These are phyloP conservation scores for Stegodyphus mimosarum DNA, from an alignment of 1,140 invertebrate species.

Conservation along the genomic window DNA sequence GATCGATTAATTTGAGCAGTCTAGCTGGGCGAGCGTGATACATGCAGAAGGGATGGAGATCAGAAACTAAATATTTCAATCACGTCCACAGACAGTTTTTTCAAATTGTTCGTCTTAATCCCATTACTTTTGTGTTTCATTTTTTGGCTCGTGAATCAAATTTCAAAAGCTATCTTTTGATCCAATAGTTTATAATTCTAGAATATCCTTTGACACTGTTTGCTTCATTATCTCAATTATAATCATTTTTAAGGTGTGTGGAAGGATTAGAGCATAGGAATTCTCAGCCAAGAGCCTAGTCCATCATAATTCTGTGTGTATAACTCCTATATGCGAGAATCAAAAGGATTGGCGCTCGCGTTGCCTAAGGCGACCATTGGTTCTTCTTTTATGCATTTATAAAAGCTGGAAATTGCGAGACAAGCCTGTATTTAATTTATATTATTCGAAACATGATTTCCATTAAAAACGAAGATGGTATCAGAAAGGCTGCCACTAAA, in stretches of 20 bases:
- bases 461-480: conserved; percentile 31
- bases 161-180: not conserved
- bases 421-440: conserved; percentile 14
- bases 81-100: not conserved
- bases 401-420: conserved; percentile 17
- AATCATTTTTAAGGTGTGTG: conserved; percentile 51
- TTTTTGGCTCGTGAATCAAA: not conserved
- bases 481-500: not conserved
- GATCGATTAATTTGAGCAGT: not conserved
- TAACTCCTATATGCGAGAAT: not conserved
- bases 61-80: not conserved
- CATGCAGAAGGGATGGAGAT: not conserved
- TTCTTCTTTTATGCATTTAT: conserved; percentile 29
- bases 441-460: conserved; percentile 16
- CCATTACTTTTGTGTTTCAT: not conserved
- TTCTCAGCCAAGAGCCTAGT: conserved; percentile 3
- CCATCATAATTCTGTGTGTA: conserved; percentile 18
- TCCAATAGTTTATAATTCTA: conserved; percentile 9
- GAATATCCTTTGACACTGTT: conserved; percentile 39
- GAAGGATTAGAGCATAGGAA: not conserved
- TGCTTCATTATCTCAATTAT: conserved; percentile 19
- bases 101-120: not conserved
- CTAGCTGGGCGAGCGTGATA: not conserved
- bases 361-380: not conserved
- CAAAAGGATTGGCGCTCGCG: conserved; percentile 6